Evolutionary conservation across 2,113 vertebrate genomes (phyloP), one percentile per base, ranked within the genome.

Genomic region (Catharus fuscescens): DNA sequence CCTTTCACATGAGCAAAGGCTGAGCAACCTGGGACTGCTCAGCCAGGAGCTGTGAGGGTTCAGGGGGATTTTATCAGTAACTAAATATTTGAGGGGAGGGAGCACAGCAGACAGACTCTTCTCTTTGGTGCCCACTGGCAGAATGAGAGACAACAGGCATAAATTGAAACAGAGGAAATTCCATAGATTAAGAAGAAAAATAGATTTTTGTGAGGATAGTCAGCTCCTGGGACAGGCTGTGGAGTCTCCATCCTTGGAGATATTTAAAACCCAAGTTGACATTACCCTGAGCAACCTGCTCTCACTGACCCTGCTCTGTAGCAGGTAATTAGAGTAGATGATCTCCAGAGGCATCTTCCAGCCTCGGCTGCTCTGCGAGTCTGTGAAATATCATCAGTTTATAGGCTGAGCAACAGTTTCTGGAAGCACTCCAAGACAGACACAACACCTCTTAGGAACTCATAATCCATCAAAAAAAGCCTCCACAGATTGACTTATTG

Each of bases 381-480:
- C 65, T 95, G 80, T 78, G 78, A 88, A 91, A 93, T 94, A 92
- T 94, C 92, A 88, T 78, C 74, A 80, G 48, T 81, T 92, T 71
- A 87, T 53, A 56, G 85, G 48, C 61, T 93, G 61, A 81, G 72
- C 67, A 91, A 81, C 34, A 76, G 34, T 36, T 92, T 71, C 86
- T 95, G 88, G 64, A 89, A 86, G 40, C 21, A 65, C 23, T 95
- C 86, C 89, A 93, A 92, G 48, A 64, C 34, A 94, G 80, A 66
- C 40, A 86, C 47, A 86, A 45, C 80, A 84, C 56, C 47, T 66
- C 76, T 90, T 62, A 80, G 44, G 36, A 88, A 40, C 78, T 89
- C 70, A 25, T 5, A 71, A 40, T 78, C 10, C 3, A 4, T 52
- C 34, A 65, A 67, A 74, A 80, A 88, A 83, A n/a, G 4, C 19